These are phyloP conservation scores for Gobiocypris rarus DNA, from an alignment of 2,113 vertebrate genomes.

Conservation along the genomic window DNA sequence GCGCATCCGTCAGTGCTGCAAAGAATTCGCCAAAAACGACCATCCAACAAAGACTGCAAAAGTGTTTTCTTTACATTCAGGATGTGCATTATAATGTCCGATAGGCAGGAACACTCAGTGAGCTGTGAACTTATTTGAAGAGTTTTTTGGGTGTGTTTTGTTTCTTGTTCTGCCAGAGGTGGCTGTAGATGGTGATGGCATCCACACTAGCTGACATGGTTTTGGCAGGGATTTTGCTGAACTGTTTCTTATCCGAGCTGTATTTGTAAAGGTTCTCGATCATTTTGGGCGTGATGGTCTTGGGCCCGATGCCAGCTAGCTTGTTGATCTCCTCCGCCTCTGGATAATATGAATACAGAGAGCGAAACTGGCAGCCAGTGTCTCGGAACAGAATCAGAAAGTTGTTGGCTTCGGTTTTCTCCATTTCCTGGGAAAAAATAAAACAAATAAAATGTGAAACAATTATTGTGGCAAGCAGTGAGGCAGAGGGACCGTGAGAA, in stretches of 20 bases:
- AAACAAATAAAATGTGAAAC: background rate
- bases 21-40: slow-evolving; percentile 61
- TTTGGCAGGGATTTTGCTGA: slow-evolving; percentile 97
- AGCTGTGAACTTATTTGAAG: slow-evolving; percentile 77
- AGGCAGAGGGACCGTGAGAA: too few relatives aligned
- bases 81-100: slow-evolving; percentile 76
- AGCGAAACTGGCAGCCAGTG: slow-evolving; percentile 94
- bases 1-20: slow-evolving; percentile 84
- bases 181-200: slow-evolving; percentile 92
- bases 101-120: slow-evolving; percentile 56
- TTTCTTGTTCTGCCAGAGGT: slow-evolving; percentile 97
- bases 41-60: slow-evolving; percentile 48
- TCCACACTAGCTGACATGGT: slow-evolving; percentile 97
- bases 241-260: slow-evolving; percentile 97
- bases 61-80: slow-evolving; percentile 82
- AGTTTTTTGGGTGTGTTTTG: slow-evolving; percentile 91
- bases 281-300: slow-evolving; percentile 92
- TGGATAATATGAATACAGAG: slow-evolving; percentile 91
- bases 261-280: slow-evolving; percentile 96
- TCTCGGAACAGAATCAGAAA: slow-evolving; percentile 97
- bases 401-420: slow-evolving; percentile 94
- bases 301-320: slow-evolving; percentile 92
- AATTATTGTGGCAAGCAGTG: too few relatives aligned
- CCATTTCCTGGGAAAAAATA: slow-evolving; percentile 88
- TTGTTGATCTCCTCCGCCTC: slow-evolving; percentile 93